Conservation (phyloP, 37 sponge, comb jelly and placozoan genomes). For the Cladorhizidae sp. region DNA sequence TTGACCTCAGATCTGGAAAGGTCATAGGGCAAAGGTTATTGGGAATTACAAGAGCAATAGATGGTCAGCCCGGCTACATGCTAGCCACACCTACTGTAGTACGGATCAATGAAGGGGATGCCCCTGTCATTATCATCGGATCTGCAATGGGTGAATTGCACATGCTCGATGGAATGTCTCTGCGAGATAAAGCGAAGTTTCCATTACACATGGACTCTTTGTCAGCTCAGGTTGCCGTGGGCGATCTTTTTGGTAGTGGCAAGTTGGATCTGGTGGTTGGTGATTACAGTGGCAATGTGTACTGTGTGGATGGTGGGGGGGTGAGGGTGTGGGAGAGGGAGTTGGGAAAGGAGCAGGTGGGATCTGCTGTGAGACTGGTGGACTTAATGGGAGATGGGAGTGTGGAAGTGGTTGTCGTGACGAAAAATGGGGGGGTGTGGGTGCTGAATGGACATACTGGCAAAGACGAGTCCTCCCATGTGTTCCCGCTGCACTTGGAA, state of each 20-base stretch:
- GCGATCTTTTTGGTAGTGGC: conserved; percentile 50
- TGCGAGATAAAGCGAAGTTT: conserved; percentile 28
- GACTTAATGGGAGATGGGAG: conserved; percentile 34
- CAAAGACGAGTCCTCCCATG: neutral
- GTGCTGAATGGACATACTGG: conserved; percentile 46
- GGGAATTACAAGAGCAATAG: conserved; percentile 33
- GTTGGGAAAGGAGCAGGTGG: neutral
- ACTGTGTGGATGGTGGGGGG: conserved; percentile 37
- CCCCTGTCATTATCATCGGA: conserved; percentile 44
- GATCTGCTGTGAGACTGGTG: conserved; percentile 18
- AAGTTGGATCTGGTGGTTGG: conserved; percentile 58
- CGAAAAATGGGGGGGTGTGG: conserved; percentile 43
- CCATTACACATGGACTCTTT: conserved; percentile 64
- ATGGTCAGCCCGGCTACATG: conserved; percentile 61
- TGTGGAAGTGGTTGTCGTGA: conserved; percentile 48
- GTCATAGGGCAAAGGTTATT: conserved; percentile 53
- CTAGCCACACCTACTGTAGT: conserved; percentile 71
- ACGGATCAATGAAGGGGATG: conserved; percentile 4
- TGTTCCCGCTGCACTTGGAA: conserved; percentile 40
- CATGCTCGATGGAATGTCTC: conserved; percentile 15
- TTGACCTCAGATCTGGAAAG: conserved; percentile 47
- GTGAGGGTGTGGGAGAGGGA: conserved; percentile 11
- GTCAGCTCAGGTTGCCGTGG: conserved; percentile 65
- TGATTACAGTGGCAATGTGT: conserved; percentile 69
- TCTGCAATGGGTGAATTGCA: conserved; percentile 58